A percentile compares a stretch with the other conserved stretches of the same genome.
Evolutionary conservation across 2,888 invertebrate species (phyloP).

Genomic region (Idaea straminata): DNA sequence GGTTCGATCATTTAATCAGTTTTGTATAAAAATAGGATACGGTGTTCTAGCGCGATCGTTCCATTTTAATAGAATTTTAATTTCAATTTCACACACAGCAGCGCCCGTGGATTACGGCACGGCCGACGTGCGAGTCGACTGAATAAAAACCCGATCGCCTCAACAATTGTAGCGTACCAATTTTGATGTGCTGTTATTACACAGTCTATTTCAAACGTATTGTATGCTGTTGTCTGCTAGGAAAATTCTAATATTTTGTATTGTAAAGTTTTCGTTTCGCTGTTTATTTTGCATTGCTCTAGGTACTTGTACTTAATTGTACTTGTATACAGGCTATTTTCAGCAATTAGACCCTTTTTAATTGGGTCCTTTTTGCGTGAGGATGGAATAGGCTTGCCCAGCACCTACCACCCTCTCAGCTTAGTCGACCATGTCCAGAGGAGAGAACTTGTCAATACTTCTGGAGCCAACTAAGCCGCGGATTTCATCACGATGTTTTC

Average conservation of each 20-base stretch:
- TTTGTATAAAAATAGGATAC: conserved; percentile 38
- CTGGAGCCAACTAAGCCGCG: too few relatives aligned
- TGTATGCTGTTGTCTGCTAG: conserved; percentile 56
- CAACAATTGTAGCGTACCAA: conserved; percentile 66
- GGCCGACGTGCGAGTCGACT: conserved; percentile 46
- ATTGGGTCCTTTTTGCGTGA: too few relatives aligned
- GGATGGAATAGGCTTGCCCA: too few relatives aligned
- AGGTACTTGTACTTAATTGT: too few relatives aligned
- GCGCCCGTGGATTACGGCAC: conserved; percentile 61
- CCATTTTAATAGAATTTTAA: conserved; percentile 73
- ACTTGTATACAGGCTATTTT: too few relatives aligned
- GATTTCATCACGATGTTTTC: too few relatives aligned
- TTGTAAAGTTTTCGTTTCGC: conserved; percentile 33
- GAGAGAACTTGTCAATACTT: too few relatives aligned
- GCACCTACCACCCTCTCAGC: too few relatives aligned
- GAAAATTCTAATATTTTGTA: conserved; percentile 49
- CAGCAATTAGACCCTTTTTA: too few relatives aligned
- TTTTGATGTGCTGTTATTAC: conserved; percentile 72
- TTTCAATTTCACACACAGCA: conserved; percentile 73
- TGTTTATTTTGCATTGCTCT: conserved; percentile 33
- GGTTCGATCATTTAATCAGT: conserved; percentile 5
- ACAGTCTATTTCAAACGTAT: conserved; percentile 72
- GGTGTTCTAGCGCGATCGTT: conserved; percentile 54
- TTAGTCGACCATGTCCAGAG: too few relatives aligned
- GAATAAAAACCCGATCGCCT: conserved; percentile 57